These are phyloP conservation scores for Cinara cedri DNA, from an alignment of 2,888 invertebrate genomes.

Conservation along the genomic window DNA sequence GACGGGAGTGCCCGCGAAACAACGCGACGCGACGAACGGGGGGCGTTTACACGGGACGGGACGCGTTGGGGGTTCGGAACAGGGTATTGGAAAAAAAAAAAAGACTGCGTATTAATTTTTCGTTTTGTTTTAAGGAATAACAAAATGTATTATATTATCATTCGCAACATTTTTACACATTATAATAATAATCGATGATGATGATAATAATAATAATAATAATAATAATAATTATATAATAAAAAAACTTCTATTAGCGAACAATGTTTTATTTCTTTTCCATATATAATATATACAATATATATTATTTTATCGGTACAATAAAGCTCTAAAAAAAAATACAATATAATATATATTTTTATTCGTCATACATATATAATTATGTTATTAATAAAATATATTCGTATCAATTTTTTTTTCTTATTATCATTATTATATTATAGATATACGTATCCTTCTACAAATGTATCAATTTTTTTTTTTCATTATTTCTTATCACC, in stretches of 20 bases:
- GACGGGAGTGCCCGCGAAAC: not conserved
- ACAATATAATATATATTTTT: conserved; percentile 52
- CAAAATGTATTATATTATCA: conserved; percentile 55
- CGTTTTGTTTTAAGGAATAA: conserved; percentile 41
- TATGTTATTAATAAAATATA: conserved; percentile 56
- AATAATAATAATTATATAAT: too few species aligned
- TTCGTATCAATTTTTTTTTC: conserved; percentile 35
- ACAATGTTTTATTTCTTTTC: conserved; percentile 39
- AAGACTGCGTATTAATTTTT: not conserved
- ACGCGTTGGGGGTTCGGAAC: not conserved
- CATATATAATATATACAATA: conserved; percentile 34
- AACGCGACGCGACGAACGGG: not conserved
- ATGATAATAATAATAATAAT: too few species aligned
- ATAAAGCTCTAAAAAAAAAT: conserved; percentile 57
- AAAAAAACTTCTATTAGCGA: conserved; percentile 54
- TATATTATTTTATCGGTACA: conserved; percentile 51
- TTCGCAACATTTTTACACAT: conserved; percentile 52
- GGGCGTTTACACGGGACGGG: too few species aligned
- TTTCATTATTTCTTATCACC: conserved; percentile 50
- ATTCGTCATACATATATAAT: too few species aligned
- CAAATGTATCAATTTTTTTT: conserved; percentile 34
- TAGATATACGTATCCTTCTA: conserved; percentile 53
- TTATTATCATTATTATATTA: conserved; percentile 23
- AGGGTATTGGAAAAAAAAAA: conserved; percentile 4
- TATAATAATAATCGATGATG: conserved; percentile 35